Percentiles rank a stretch among this genome's conserved stretches.
Conservation (phyloP, 37 sponge, comb jelly and placozoan species). For the Petrosia ficiformis region DNA sequence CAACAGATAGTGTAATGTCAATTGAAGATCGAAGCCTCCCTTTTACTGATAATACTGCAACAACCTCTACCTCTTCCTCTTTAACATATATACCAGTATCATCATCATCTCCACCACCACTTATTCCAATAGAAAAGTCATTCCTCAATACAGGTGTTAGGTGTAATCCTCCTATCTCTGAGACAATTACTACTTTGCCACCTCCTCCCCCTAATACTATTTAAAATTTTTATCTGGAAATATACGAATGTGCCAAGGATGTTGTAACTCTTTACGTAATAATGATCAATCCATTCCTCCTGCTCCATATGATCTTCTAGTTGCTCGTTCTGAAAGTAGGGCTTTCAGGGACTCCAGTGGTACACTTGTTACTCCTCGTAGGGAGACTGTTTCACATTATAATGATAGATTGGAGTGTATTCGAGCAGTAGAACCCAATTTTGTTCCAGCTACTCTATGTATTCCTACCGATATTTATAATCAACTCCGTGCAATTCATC, state of each 20-base stretch:
- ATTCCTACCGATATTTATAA: background rate
- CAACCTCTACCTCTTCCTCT: too few relatives aligned
- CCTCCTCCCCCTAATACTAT: background rate
- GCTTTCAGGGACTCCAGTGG: background rate
- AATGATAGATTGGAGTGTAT: background rate
- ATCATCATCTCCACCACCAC: background rate
- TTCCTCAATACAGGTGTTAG: background rate
- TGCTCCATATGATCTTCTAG: background rate
- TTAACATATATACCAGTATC: background rate
- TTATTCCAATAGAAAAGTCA: background rate
- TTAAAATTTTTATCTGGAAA: conserved; percentile 8
- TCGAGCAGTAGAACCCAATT: background rate
- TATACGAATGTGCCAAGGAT: conserved; percentile 32
- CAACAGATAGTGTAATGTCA: too few relatives aligned
- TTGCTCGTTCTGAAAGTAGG: background rate
- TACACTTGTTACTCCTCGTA: background rate
- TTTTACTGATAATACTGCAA: too few relatives aligned
- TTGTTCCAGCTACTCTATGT: background rate
- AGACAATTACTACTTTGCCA: too few relatives aligned
- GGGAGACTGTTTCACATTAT: background rate
- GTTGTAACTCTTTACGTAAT: conserved; percentile 4
- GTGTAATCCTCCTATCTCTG: background rate
- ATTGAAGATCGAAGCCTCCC: too few relatives aligned
- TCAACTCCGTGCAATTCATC: too few relatives aligned
- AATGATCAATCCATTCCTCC: conserved; percentile 4